These are phyloP conservation scores for Ascidia mentula DNA, from an alignment of 23 tunicate genomes.

Conservation along the genomic window DNA sequence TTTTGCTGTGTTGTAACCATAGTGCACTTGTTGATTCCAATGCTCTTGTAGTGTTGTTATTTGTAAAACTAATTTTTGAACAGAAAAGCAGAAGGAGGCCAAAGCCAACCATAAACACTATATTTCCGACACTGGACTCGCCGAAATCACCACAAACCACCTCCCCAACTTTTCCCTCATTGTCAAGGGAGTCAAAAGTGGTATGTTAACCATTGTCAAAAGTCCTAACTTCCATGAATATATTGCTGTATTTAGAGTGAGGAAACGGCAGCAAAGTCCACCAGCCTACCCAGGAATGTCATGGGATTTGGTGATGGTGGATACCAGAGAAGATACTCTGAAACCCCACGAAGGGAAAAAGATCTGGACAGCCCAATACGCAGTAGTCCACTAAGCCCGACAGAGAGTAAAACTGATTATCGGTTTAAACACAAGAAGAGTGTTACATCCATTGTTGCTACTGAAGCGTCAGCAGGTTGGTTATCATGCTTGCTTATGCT, in stretches of 20 bases:
- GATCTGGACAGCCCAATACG: neutral
- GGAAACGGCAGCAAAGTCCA: slow-evolving; percentile 7
- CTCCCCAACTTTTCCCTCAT: slow-evolving; percentile 19
- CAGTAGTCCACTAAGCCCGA: neutral
- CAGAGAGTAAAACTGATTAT: slow-evolving; percentile 26
- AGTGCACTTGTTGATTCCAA: too few relatives aligned
- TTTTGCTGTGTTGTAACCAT: neutral
- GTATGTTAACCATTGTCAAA: neutral
- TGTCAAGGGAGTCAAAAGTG: neutral
- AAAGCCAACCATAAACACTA: slow-evolving; percentile 57
- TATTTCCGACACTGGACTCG: slow-evolving; percentile 35
- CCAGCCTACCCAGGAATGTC: slow-evolving; percentile 30
- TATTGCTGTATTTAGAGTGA: slow-evolving; percentile 7
- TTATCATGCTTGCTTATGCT: neutral
- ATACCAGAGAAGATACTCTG: slow-evolving; percentile 24
- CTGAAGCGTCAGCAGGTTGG: slow-evolving; percentile 57
- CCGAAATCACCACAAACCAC: slow-evolving; percentile 26
- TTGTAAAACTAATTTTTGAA: too few relatives aligned
- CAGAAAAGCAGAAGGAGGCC: slow-evolving; percentile 73
- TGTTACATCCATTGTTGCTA: slow-evolving; percentile 84
- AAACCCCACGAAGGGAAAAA: neutral
- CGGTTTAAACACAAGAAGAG: slow-evolving; percentile 36
- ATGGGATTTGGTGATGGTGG: slow-evolving; percentile 12
- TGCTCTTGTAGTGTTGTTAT: neutral
- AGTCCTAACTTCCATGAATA: neutral